Evolutionary conservation across 1,140 invertebrate genomes (phyloP).

Genomic region (Papilio xuthus): DNA sequence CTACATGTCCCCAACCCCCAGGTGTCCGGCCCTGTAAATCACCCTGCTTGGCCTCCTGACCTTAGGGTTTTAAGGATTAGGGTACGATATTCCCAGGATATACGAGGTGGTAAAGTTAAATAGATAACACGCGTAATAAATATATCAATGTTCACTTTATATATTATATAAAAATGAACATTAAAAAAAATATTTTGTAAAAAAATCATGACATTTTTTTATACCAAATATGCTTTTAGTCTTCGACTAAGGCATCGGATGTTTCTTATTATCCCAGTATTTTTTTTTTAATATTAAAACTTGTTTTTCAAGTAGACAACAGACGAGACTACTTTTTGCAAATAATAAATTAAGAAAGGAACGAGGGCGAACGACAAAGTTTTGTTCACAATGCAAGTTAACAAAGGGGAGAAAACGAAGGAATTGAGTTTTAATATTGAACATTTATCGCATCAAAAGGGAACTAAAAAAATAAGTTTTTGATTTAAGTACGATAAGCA

Average conservation of each 20-base stretch:
- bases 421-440: neutral
- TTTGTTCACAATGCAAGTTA: conserved; percentile 58
- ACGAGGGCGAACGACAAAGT: conserved; percentile 53
- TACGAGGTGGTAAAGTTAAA: conserved; percentile 45
- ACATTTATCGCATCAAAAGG: neutral
- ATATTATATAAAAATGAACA: neutral
- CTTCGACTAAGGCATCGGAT: no score
- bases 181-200: neutral
- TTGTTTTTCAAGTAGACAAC: conserved; percentile 52
- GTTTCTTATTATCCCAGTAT: neutral
- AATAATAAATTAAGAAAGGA: conserved; percentile 56
- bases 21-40: conserved; percentile 58
- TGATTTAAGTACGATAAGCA: no score
- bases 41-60: conserved; percentile 62
- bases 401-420: conserved; percentile 47
- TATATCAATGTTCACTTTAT: neutral
- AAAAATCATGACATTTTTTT: no score
- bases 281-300: conserved; percentile 40
- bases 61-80: conserved; percentile 61
- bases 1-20: conserved; percentile 41
- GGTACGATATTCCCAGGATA: conserved; percentile 60
- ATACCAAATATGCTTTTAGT: no score
- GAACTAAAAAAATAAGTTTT: neutral
- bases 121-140: conserved; percentile 30
- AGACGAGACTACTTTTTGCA: conserved; percentile 50